phyloP scores from a whole-genome alignment of 1,140 invertebrate species.

The Orchestia grillus region DNA sequence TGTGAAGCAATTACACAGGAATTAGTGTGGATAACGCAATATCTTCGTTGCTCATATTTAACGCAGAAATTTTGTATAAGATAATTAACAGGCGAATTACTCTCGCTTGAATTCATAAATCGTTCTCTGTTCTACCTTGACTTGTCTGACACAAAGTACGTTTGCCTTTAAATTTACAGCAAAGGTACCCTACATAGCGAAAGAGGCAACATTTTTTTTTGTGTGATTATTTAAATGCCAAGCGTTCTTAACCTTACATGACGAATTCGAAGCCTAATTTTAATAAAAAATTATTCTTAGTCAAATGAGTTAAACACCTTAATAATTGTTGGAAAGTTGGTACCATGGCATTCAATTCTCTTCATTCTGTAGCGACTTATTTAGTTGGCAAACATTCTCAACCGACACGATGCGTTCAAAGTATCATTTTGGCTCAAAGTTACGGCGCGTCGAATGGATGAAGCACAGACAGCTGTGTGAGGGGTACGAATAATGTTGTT shows the following conservation, averaged over 20 bases:
- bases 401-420: not conserved
- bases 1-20: not conserved
- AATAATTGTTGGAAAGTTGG: not conserved
- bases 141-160: not conserved
- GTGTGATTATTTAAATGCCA: not conserved
- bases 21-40: not conserved
- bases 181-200: not conserved
- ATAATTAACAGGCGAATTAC: not conserved
- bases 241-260: not conserved
- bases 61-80: not conserved
- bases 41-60: not conserved
- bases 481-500: not conserved
- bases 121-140: not conserved
- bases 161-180: not conserved
- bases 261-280: not conserved
- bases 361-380: not conserved
- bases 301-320: not conserved
- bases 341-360: not conserved
- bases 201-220: not conserved
- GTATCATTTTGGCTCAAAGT: not conserved
- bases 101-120: not conserved
- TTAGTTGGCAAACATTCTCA: not conserved
- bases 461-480: not conserved
- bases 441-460: not conserved
- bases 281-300: not conserved